A percentile compares a stretch with the other conserved stretches of the same genome.
Evolutionary conservation across 2,888 invertebrate species (phyloP).

Genomic region (Anaspis maculata): DNA sequence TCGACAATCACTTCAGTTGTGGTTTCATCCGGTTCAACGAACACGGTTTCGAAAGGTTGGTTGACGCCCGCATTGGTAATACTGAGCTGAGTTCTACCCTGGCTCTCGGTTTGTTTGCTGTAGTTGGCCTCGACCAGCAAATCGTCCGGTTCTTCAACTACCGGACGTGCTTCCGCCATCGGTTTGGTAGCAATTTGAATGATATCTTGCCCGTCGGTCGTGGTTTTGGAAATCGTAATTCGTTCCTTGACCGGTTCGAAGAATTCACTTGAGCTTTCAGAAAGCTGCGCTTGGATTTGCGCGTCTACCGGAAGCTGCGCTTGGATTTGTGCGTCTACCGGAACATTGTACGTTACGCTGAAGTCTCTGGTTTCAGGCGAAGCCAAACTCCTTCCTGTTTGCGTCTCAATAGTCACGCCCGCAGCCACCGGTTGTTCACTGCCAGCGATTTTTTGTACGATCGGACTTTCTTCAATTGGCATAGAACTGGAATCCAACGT

Average conservation of each 20-base stretch:
- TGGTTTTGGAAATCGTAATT: conserved; percentile 57
- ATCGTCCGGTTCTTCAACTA: conserved; percentile 48
- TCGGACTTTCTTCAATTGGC: conserved; percentile 56
- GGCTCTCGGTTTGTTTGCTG: conserved; percentile 45
- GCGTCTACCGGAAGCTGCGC: conserved; percentile 52
- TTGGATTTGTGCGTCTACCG: too few species aligned
- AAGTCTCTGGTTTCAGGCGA: conserved; percentile 43
- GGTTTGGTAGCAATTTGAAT: conserved; percentile 64
- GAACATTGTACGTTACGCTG: conserved; percentile 46
- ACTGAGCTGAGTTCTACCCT: conserved; percentile 56
- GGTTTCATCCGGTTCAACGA: conserved; percentile 75
- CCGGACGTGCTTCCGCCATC: conserved; percentile 41
- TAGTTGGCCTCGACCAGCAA: conserved; percentile 64
- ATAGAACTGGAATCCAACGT: conserved; percentile 64
- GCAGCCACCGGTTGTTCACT: conserved; percentile 21
- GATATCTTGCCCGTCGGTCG: conserved; percentile 58
- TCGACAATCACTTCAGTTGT: conserved; percentile 75
- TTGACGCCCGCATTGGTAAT: conserved; percentile 61
- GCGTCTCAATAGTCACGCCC: conserved; percentile 52
- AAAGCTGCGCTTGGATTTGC: conserved; percentile 48
- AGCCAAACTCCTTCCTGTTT: conserved; percentile 56
- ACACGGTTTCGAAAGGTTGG: conserved; percentile 71
- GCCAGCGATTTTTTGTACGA: conserved; percentile 23
- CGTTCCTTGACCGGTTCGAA: conserved; percentile 45
- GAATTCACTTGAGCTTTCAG: conserved; percentile 38